These are phyloP conservation scores for Zaprionus camerounensis DNA, from an alignment of 1,140 invertebrate genomes.

Conservation along the genomic window DNA sequence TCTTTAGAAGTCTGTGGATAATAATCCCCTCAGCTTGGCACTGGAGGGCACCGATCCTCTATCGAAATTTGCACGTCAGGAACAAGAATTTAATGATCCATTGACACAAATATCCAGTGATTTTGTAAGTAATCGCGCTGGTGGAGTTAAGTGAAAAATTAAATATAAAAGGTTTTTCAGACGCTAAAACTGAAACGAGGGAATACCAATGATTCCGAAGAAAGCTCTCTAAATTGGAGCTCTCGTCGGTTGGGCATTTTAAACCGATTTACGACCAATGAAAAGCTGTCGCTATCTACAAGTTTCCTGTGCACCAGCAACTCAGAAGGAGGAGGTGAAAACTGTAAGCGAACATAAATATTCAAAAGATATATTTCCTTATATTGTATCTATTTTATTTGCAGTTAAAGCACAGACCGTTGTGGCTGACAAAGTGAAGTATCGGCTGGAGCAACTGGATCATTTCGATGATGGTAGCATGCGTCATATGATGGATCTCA, in stretches of 20 bases:
- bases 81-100: slow-evolving; percentile 86
- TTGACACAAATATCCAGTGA: slow-evolving; percentile 88
- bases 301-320: slow-evolving; percentile 88
- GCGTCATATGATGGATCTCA: slow-evolving; percentile 94
- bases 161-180: slow-evolving; percentile 14
- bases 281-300: slow-evolving; percentile 94
- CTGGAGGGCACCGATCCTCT: slow-evolving; percentile 90
- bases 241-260: slow-evolving; percentile 90
- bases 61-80: slow-evolving; percentile 88
- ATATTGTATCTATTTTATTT: neutral
- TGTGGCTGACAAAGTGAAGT: slow-evolving; percentile 95
- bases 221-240: slow-evolving; percentile 91
- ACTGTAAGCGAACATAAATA: slow-evolving; percentile 42
- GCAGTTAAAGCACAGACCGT: slow-evolving; percentile 91
- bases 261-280: slow-evolving; percentile 95
- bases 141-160: neutral
- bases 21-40: slow-evolving; percentile 86
- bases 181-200: slow-evolving; percentile 72
- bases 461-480: slow-evolving; percentile 96
- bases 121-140: slow-evolving; percentile 84
- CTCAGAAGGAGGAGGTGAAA: slow-evolving; percentile 59
- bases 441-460: slow-evolving; percentile 96
- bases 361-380: slow-evolving; percentile 83
- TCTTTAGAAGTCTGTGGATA: slow-evolving; percentile 53
- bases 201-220: slow-evolving; percentile 75